Evolutionary conservation across 2,797 vertebrate genomes (phyloP).

Genomic region (Capromys pilorides): DNA sequence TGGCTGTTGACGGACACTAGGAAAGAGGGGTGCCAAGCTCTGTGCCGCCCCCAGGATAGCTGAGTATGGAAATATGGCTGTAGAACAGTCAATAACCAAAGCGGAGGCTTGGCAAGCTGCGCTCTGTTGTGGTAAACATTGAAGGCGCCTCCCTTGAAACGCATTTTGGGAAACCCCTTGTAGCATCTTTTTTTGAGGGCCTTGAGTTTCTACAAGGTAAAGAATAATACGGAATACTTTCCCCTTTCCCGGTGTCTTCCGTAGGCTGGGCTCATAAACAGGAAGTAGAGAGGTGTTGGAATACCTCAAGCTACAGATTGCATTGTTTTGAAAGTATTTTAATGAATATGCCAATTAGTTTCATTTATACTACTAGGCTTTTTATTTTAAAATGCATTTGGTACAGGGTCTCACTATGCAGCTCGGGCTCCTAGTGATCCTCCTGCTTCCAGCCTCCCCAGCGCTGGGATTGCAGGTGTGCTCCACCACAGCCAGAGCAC

Average conservation of each 20-base stretch:
- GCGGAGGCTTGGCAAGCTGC: background rate
- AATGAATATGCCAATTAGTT: background rate
- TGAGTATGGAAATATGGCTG: too few species aligned
- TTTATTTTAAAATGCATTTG: too few species aligned
- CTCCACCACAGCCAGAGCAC: too few species aligned
- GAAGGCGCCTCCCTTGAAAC: background rate
- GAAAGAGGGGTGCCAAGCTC: background rate
- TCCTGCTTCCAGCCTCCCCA: too few species aligned
- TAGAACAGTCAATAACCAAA: too few species aligned
- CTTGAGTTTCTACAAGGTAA: background rate
- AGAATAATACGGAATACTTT: background rate
- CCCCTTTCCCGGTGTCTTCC: background rate
- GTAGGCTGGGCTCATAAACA: background rate
- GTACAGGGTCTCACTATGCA: too few species aligned
- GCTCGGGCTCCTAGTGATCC: too few species aligned
- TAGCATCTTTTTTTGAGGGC: background rate
- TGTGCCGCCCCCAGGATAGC: background rate
- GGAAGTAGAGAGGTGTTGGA: background rate
- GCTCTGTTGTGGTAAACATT: background rate
- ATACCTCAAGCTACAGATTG: background rate
- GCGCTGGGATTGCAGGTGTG: too few species aligned
- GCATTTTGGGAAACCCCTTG: background rate
- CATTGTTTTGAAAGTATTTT: background rate
- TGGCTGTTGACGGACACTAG: background rate
- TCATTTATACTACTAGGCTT: background rate